Evolutionary conservation across 2,888 invertebrate species (phyloP).

Genomic region (Xestia sexstrigata): DNA sequence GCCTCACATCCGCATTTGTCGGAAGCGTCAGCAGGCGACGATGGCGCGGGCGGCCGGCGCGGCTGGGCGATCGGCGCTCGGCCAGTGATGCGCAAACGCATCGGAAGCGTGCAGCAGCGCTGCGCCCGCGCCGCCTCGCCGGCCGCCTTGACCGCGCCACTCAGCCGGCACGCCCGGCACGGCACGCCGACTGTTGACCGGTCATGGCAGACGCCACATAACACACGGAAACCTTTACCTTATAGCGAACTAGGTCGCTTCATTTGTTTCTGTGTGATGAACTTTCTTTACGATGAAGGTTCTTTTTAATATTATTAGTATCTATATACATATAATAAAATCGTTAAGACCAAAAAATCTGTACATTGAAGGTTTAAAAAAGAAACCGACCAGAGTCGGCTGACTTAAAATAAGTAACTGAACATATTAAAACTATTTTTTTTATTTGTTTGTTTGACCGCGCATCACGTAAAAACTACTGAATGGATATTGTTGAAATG

Average conservation of each 20-base stretch:
- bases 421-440: too few relatives aligned
- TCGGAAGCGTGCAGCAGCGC: conserved; percentile 67
- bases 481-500: too few relatives aligned
- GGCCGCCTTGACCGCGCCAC: conserved; percentile 81
- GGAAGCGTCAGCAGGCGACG: conserved; percentile 30
- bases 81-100: conserved; percentile 63
- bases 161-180: conserved; percentile 71
- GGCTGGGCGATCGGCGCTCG: conserved; percentile 24
- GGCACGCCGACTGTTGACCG: conserved; percentile 62
- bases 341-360: too few relatives aligned
- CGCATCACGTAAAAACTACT: too few relatives aligned
- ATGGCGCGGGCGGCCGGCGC: conserved; percentile 5
- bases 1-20: conserved; percentile 23
- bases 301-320: too few relatives aligned
- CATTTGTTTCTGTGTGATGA: background rate
- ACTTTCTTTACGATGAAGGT: background rate
- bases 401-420: too few relatives aligned
- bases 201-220: conserved; percentile 64
- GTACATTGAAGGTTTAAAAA: too few relatives aligned
- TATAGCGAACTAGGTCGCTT: conserved; percentile 18
- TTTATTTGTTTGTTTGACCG: too few relatives aligned
- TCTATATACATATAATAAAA: too few relatives aligned
- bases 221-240: conserved; percentile 50
- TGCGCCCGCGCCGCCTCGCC: conserved; percentile 69
- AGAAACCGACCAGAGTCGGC: too few relatives aligned